Evolutionary conservation across 1,140 invertebrate species (phyloP).

Genomic region (Battus philenor): DNA sequence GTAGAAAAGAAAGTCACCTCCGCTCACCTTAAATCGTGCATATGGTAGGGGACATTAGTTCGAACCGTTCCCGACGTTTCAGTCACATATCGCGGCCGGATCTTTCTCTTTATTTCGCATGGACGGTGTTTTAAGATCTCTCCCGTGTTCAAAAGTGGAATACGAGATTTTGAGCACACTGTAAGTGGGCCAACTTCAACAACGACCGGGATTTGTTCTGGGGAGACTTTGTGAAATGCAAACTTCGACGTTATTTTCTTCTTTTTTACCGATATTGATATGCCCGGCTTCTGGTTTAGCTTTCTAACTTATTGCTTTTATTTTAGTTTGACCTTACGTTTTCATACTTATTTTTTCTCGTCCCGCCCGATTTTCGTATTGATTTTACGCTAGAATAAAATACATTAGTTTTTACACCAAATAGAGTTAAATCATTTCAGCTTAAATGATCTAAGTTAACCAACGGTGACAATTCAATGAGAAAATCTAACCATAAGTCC

Average conservation of each 20-base stretch:
- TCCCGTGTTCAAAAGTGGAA: slow-evolving; percentile 22
- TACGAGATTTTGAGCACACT: slow-evolving; percentile 20
- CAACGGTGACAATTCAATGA: too few relatives aligned
- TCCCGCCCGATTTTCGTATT: background rate
- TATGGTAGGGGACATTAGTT: slow-evolving; percentile 14
- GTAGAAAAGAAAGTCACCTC: too few relatives aligned
- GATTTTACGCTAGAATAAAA: background rate
- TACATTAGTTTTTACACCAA: background rate
- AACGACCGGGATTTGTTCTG: slow-evolving; percentile 5
- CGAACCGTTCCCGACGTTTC: slow-evolving; percentile 18
- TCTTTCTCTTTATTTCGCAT: slow-evolving; percentile 27
- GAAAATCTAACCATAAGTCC: too few relatives aligned
- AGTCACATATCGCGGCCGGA: slow-evolving; percentile 26
- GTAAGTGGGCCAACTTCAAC: slow-evolving; percentile 26
- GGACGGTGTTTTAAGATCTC: slow-evolving; percentile 28
- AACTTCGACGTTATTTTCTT: slow-evolving; percentile 11
- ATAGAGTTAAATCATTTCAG: too few relatives aligned
- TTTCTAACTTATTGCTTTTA: slow-evolving; percentile 1
- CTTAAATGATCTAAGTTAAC: too few relatives aligned
- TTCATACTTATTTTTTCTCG: background rate
- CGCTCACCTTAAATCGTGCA: background rate
- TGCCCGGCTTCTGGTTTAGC: too few relatives aligned
- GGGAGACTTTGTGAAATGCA: slow-evolving; percentile 11
- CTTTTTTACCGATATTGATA: slow-evolving; percentile 10
- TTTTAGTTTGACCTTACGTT: background rate